These are phyloP conservation scores for Dromius quadrimaculatus DNA, from an alignment of 2,888 invertebrate species.

Conservation along the genomic window DNA sequence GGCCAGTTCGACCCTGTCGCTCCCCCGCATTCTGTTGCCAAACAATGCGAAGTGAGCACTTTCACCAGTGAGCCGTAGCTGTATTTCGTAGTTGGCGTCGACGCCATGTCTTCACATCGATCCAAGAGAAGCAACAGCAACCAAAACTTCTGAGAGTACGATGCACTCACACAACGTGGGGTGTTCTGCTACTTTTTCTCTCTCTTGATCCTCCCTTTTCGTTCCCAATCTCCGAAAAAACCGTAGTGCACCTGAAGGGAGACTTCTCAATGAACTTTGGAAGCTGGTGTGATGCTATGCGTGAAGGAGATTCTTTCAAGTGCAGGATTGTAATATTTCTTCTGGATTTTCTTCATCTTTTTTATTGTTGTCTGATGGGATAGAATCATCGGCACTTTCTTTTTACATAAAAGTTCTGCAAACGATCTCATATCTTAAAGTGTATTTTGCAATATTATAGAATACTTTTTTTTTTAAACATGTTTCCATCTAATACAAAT, in stretches of 20 bases:
- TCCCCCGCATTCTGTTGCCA: conserved; percentile 3
- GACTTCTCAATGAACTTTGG: conserved; percentile 24
- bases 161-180: conserved; percentile 27
- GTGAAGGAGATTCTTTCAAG: no score
- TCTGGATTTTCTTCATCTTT: no score
- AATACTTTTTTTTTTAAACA: no score
- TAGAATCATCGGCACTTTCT: no score
- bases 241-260: neutral
- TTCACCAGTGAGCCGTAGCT: neutral
- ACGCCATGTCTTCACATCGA: conserved; percentile 18
- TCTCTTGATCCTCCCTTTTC: neutral
- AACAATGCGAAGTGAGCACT: conserved; percentile 22
- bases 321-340: no score
- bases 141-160: no score
- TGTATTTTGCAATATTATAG: no score
- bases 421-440: no score
- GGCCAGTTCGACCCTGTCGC: no score
- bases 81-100: neutral
- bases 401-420: no score
- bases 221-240: neutral
- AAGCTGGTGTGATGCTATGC: neutral
- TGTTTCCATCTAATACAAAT: no score
- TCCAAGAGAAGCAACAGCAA: conserved; percentile 9
- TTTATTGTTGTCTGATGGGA: no score
- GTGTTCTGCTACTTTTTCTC: conserved; percentile 16